Conservation (phyloP, 1,140 invertebrate species). For the Temnothorax curvispinosus region DNA sequence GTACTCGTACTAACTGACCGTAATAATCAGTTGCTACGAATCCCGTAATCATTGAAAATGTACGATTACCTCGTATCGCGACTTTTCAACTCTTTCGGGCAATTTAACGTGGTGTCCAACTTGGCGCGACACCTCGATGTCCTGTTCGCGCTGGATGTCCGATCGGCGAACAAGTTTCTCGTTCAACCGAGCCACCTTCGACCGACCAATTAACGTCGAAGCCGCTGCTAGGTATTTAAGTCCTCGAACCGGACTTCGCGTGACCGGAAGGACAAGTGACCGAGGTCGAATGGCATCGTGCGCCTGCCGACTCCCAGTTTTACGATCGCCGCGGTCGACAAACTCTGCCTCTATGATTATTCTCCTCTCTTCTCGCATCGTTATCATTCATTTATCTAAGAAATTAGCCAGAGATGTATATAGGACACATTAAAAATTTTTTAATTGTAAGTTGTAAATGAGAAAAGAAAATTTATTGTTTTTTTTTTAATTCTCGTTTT, state of each 20-base stretch:
- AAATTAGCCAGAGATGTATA: neutral
- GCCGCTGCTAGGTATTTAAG: slow-evolving; percentile 30
- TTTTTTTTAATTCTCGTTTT: neutral
- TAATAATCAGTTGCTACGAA: neutral
- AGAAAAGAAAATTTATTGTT: no score
- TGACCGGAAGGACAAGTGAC: slow-evolving; percentile 56
- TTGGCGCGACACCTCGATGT: slow-evolving; percentile 20
- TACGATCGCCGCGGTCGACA: slow-evolving; percentile 25
- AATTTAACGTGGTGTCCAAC: neutral
- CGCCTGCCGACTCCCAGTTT: slow-evolving; percentile 18
- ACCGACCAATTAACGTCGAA: slow-evolving; percentile 43
- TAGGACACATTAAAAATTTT: neutral
- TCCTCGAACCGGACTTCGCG: slow-evolving; percentile 37
- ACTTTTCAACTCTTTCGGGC: neutral
- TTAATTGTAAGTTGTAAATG: neutral
- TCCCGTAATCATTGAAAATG: neutral
- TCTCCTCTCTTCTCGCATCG: neutral
- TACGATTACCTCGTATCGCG: neutral
- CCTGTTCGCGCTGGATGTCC: slow-evolving; percentile 11
- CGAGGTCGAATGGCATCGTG: slow-evolving; percentile 46
- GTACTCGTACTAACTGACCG: neutral
- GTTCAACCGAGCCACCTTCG: slow-evolving; percentile 3
- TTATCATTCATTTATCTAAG: neutral
- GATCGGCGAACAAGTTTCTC: slow-evolving; percentile 40
- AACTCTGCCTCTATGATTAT: neutral